Evolutionary conservation across 2,113 vertebrate genomes (phyloP).

Genomic region (Anser cygnoides): DNA sequence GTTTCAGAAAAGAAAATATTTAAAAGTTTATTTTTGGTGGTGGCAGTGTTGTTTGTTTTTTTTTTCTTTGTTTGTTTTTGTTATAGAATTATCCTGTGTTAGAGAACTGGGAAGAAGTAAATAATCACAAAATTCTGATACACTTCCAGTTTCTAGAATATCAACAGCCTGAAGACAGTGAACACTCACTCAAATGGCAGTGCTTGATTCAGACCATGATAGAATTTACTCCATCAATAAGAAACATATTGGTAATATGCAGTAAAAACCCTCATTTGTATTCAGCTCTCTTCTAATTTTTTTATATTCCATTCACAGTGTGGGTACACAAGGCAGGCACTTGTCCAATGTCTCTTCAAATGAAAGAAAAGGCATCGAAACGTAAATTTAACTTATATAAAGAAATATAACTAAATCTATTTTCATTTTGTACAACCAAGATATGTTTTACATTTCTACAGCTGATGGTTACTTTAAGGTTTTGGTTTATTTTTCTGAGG

Average conservation of each 20-base stretch:
- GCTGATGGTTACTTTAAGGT: background rate
- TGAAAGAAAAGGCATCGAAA: background rate
- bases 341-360: background rate
- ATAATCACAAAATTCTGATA: background rate
- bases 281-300: background rate
- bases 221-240: background rate
- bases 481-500: accelerated
- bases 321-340: background rate
- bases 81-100: background rate
- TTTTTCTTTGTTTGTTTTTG: background rate
- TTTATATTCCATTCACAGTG: background rate
- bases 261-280: background rate
- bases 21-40: no score
- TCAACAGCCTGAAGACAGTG: background rate
- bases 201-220: background rate
- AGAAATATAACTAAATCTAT: background rate
- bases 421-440: background rate
- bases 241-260: background rate
- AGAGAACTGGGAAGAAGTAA: background rate
- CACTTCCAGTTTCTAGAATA: background rate
- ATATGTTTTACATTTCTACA: background rate
- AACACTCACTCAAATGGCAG: background rate
- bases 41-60: background rate
- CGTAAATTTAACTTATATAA: background rate
- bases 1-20: conserved; percentile 25